These are phyloP conservation scores for Drosophila fulvimacula DNA, from an alignment of 2,888 invertebrate genomes.

Conservation along the genomic window DNA sequence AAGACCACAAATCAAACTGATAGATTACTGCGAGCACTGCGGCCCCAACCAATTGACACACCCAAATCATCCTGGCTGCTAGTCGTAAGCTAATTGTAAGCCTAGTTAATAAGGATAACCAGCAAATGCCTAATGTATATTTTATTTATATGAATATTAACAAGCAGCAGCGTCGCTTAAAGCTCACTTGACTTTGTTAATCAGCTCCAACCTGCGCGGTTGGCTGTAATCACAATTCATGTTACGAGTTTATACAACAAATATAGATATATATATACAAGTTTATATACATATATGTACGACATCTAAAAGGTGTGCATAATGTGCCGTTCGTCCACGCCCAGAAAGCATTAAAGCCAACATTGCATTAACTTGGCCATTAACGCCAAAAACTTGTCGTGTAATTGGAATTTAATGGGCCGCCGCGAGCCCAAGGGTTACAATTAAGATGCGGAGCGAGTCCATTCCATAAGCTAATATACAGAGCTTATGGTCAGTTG, in stretches of 20 bases:
- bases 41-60: conserved; percentile 2
- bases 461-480: conserved; percentile 71
- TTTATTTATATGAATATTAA: conserved; percentile 56
- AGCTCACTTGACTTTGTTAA: conserved; percentile 51
- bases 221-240: conserved; percentile 42
- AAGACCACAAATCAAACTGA: conserved; percentile 36
- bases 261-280: conserved; percentile 22
- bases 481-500: conserved; percentile 81
- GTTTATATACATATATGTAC: background rate
- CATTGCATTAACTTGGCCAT: conserved; percentile 76
- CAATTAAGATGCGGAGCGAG: conserved; percentile 4
- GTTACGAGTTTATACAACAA: conserved; percentile 48
- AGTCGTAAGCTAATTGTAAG: conserved; percentile 49
- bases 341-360: conserved; percentile 36
- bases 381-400: conserved; percentile 67
- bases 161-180: conserved; percentile 52
- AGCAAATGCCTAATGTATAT: conserved; percentile 59
- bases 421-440: conserved; percentile 39
- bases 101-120: conserved; percentile 37
- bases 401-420: conserved; percentile 77
- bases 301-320: conserved; percentile 43
- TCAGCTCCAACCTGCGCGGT: too few relatives aligned
- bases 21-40: conserved; percentile 25
- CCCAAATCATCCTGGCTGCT: conserved; percentile 27
- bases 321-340: conserved; percentile 49